These are phyloP conservation scores for Porites rus DNA, from an alignment of 92 coral and sea anemone species.

Conservation along the genomic window DNA sequence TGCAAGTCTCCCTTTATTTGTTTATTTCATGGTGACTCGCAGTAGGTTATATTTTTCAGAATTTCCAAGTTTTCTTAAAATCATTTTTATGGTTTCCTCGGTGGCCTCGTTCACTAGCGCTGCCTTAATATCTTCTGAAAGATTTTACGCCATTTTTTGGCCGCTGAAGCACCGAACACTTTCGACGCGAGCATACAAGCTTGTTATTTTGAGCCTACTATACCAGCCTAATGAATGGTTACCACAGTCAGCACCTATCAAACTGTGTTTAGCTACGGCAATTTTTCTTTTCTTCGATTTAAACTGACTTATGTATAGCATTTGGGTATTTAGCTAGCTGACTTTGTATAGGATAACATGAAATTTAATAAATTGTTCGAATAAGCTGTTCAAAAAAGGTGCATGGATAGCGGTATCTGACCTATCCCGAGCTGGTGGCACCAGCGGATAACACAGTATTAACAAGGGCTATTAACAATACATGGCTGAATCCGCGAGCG, in stretches of 20 bases:
- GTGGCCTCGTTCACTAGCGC: neutral
- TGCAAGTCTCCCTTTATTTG: neutral
- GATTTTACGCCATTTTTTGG: neutral
- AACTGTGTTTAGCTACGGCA: neutral
- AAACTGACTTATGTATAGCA: too few species aligned
- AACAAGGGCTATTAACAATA: too few species aligned
- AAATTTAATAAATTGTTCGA: too few species aligned
- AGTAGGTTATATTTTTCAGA: too few species aligned
- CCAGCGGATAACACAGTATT: too few species aligned
- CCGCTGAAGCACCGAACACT: constrained; percentile 1
- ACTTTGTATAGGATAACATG: too few species aligned
- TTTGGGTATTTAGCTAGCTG: too few species aligned
- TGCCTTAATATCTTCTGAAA: neutral
- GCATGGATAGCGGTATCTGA: too few species aligned
- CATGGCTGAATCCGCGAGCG: too few species aligned
- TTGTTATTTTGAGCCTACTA: neutral
- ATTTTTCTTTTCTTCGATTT: neutral
- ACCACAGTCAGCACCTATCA: neutral
- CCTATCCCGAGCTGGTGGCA: too few species aligned
- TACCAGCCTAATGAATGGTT: too few species aligned
- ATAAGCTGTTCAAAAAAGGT: too few species aligned
- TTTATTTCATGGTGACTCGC: neutral
- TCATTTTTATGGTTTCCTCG: neutral
- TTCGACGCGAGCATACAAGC: neutral
- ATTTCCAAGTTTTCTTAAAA: neutral